These are phyloP conservation scores for Portevinia maculata DNA, from an alignment of 2,888 invertebrate genomes.

Conservation along the genomic window DNA sequence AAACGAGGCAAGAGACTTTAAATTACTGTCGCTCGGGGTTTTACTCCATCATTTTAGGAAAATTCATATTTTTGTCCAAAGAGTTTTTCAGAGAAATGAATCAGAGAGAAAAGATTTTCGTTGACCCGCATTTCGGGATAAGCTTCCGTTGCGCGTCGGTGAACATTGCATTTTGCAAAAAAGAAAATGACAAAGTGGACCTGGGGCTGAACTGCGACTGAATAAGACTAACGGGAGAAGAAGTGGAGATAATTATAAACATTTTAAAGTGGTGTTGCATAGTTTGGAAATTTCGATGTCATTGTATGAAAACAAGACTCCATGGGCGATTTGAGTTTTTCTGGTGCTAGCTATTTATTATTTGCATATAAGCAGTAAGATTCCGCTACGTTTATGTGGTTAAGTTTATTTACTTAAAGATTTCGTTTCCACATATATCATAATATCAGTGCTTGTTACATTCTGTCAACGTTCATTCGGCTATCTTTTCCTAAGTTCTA, in stretches of 20 bases:
- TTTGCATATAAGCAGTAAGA: no score
- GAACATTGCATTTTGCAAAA: background rate
- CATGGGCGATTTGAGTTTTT: no score
- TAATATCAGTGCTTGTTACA: no score
- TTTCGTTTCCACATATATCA: no score
- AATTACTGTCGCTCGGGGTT: conserved; percentile 38
- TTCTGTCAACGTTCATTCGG: no score
- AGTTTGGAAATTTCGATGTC: conserved; percentile 3
- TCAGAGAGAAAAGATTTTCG: conserved; percentile 28
- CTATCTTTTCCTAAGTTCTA: no score
- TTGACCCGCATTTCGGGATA: conserved; percentile 54
- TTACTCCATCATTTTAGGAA: background rate
- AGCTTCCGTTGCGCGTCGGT: conserved; percentile 45
- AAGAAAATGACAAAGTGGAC: conserved; percentile 47
- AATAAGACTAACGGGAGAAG: background rate
- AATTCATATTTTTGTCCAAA: conserved; percentile 12
- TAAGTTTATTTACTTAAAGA: no score
- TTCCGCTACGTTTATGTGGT: no score
- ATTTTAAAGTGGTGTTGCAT: background rate
- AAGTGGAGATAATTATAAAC: background rate
- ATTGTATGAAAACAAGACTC: background rate
- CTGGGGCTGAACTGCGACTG: background rate
- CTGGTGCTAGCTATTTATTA: no score
- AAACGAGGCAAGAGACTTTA: conserved; percentile 30
- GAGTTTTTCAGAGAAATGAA: conserved; percentile 19